phyloP scores from a whole-genome alignment of 1,140 invertebrate genomes.

The Anadara kagoshimensis region DNA sequence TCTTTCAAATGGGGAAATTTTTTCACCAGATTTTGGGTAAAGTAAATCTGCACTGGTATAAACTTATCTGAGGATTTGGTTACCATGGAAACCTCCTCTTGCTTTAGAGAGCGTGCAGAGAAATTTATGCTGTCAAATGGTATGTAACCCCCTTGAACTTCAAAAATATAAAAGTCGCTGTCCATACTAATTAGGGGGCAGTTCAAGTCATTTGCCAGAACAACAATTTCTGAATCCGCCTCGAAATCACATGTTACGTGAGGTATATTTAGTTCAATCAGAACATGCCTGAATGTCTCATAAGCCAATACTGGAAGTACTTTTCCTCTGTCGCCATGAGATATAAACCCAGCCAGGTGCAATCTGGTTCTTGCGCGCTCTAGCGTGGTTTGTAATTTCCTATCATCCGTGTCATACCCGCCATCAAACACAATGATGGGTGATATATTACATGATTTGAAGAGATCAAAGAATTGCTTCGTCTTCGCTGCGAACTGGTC shows the following conservation, averaged over 20 bases:
- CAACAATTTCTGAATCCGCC: constrained; percentile 89
- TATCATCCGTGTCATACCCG: constrained; percentile 80
- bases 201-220: constrained; percentile 82
- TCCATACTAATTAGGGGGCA: constrained; percentile 92
- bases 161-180: constrained; percentile 93
- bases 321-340: constrained; percentile 53
- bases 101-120: constrained; percentile 32
- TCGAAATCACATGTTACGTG: constrained; percentile 86
- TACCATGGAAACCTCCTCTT: constrained; percentile 25
- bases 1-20: constrained; percentile 80
- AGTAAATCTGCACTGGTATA: constrained; percentile 83
- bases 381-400: constrained; percentile 84
- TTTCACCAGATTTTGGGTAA: constrained; percentile 81
- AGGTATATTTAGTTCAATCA: constrained; percentile 80
- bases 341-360: constrained; percentile 64
- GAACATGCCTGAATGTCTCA: constrained; percentile 82
- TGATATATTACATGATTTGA: constrained; percentile 84
- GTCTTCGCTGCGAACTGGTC: constrained; percentile 82
- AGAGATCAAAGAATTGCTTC: constrained; percentile 82
- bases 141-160: constrained; percentile 82
- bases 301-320: constrained; percentile 77
- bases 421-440: constrained; percentile 90
- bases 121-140: constrained; percentile 82
- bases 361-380: constrained; percentile 80
- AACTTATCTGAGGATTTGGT: constrained; percentile 35